phyloP scores from a whole-genome alignment of 2,113 vertebrate species.

The Aramus guarauna region DNA sequence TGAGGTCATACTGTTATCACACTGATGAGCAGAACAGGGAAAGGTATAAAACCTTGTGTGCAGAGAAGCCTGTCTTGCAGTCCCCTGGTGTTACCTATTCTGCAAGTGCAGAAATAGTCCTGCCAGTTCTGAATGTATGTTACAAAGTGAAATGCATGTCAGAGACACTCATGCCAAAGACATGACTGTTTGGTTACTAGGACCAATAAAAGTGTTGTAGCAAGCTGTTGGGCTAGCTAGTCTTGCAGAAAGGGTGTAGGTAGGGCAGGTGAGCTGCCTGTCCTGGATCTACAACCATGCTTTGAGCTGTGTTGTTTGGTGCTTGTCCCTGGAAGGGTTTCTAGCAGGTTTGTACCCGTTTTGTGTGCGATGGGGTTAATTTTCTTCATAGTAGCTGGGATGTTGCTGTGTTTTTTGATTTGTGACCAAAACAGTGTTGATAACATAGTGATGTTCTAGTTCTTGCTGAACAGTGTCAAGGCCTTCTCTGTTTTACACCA shows the following conservation, averaged over 20 bases:
- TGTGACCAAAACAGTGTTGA: neutral
- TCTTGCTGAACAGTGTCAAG: neutral
- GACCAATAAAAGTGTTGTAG: neutral
- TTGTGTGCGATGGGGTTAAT: neutral
- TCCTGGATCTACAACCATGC: neutral
- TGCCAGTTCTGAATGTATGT: neutral
- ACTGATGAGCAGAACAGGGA: neutral
- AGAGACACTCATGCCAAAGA: neutral
- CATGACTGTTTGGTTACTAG: neutral
- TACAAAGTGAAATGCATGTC: neutral
- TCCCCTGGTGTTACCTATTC: neutral
- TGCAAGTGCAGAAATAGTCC: neutral
- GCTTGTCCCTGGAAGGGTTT: neutral
- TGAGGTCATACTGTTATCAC: neutral
- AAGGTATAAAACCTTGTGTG: neutral
- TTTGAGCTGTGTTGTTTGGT: neutral
- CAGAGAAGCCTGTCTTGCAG: neutral
- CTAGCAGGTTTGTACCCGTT: neutral
- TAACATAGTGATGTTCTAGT: neutral
- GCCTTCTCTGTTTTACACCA: neutral
- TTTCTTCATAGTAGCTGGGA: neutral
- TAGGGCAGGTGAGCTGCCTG: neutral
- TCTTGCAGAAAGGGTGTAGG: neutral
- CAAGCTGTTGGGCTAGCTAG: neutral
- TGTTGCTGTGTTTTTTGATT: neutral